Percentiles rank a stretch among this genome's conserved stretches.
Conservation (phyloP, 2,888 invertebrate species). For the Venusia cambrica region DNA sequence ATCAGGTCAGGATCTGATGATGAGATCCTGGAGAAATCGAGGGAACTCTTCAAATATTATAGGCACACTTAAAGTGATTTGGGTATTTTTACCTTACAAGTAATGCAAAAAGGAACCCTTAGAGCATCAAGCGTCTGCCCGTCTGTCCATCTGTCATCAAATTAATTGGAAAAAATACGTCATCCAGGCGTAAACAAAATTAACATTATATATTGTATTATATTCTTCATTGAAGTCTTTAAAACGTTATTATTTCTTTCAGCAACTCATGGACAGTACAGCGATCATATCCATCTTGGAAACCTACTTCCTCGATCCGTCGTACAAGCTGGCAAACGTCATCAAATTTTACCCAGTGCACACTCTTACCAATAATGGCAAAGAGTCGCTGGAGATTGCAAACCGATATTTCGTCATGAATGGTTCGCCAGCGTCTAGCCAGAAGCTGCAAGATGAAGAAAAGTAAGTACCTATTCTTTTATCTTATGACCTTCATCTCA, state of each 20-base stretch:
- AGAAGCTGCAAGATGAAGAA: constrained; percentile 75
- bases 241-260: constrained; percentile 39
- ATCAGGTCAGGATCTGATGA: too few relatives aligned
- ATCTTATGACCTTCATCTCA: constrained; percentile 1
- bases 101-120: too few relatives aligned
- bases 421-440: constrained; percentile 78
- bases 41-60: too few relatives aligned
- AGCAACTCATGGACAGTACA: constrained; percentile 96
- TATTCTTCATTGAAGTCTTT: too few relatives aligned
- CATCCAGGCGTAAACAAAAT: too few relatives aligned
- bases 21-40: too few relatives aligned
- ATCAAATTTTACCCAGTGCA: constrained; percentile 89
- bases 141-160: not conserved
- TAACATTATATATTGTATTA: too few relatives aligned
- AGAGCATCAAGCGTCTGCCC: too few relatives aligned
- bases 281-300: constrained; percentile 94
- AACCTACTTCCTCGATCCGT: constrained; percentile 85
- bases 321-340: constrained; percentile 83
- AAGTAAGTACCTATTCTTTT: constrained; percentile 64
- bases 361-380: constrained; percentile 85
- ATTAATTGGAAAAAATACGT: too few relatives aligned
- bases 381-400: constrained; percentile 86
- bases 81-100: too few relatives aligned
- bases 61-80: too few relatives aligned
- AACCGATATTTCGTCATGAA: constrained; percentile 95